Evolutionary conservation across 2,888 invertebrate species (phyloP).

Genomic region (Metallyticus violacea): DNA sequence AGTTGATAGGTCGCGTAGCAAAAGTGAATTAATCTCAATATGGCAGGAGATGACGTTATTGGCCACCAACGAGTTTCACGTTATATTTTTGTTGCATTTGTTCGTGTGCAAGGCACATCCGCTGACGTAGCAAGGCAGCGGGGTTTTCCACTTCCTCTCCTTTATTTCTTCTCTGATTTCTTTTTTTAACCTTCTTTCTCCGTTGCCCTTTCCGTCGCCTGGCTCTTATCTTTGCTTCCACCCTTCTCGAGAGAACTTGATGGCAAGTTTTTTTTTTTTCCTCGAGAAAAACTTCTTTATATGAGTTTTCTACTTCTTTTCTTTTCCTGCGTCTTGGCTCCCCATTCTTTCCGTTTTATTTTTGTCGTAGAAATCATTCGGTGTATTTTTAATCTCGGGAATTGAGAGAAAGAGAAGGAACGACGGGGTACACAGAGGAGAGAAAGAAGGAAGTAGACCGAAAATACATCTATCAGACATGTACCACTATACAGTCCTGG

Average conservation of each 20-base stretch:
- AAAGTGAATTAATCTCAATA: too few species aligned
- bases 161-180: background rate
- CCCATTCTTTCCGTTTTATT: conserved; percentile 31
- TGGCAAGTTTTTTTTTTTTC: conserved; percentile 28
- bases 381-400: conserved; percentile 36
- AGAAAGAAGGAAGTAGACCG: conserved; percentile 13
- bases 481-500: background rate
- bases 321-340: background rate
- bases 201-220: conserved; percentile 30
- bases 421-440: background rate
- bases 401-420: conserved; percentile 19
- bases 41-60: too few species aligned
- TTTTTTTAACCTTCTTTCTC: conserved; percentile 24
- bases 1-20: too few species aligned
- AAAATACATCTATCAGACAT: conserved; percentile 27
- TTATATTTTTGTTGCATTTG: too few species aligned
- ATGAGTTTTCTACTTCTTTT: conserved; percentile 30
- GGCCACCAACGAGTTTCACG: too few species aligned
- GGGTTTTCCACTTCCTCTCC: background rate
- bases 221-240: conserved; percentile 25
- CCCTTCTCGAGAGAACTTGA: conserved; percentile 22
- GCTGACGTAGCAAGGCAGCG: too few species aligned
- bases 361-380: conserved; percentile 35
- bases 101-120: too few species aligned
- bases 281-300: conserved; percentile 32